Percentiles rank a stretch among this genome's conserved stretches.
These are phyloP conservation scores for Eurosta solidaginis DNA, from an alignment of 1,140 invertebrate species.

Conservation along the genomic window DNA sequence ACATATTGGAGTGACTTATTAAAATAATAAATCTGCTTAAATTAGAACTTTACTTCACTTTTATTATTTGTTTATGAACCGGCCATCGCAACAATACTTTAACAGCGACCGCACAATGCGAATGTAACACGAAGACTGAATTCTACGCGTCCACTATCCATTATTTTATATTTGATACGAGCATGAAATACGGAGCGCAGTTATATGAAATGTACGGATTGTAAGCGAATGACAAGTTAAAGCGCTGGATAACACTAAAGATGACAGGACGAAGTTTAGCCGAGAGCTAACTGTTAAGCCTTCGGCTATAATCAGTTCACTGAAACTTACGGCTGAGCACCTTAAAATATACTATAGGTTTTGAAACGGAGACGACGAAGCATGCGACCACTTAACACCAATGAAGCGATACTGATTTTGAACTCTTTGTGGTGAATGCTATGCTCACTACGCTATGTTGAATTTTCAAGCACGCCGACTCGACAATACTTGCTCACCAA, in stretches of 20 bases:
- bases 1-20: too few species aligned
- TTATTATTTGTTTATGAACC: constrained; percentile 32
- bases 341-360: constrained; percentile 21
- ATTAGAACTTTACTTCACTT: neutral
- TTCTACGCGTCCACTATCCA: constrained; percentile 18
- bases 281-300: constrained; percentile 6
- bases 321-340: neutral
- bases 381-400: neutral
- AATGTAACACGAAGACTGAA: constrained; percentile 57
- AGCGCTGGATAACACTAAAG: neutral
- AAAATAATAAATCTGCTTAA: too few species aligned
- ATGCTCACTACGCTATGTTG: neutral
- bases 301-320: neutral
- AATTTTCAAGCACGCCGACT: neutral
- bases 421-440: neutral
- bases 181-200: neutral
- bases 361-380: neutral
- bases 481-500: neutral
- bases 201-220: neutral
- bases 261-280: neutral
- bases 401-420: neutral
- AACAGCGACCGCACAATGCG: constrained; percentile 49
- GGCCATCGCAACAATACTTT: constrained; percentile 39
- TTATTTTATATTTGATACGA: constrained; percentile 4
- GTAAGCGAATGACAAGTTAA: neutral